Base-by-base conservation (phyloP, 2,888 invertebrate species). In the Sarcophaga variegata region DNA sequence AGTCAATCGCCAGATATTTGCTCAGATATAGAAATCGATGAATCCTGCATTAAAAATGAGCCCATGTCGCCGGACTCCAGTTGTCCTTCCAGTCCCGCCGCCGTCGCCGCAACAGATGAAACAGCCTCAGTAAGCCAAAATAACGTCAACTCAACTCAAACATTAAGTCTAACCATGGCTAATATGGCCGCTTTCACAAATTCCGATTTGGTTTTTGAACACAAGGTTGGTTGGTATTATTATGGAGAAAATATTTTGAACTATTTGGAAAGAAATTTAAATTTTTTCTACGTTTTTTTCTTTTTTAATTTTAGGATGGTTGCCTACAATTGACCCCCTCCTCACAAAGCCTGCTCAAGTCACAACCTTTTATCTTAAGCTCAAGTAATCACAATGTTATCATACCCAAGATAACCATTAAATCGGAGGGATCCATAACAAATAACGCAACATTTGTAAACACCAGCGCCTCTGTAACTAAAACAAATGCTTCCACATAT, bases 41-140 rank as follows among this genome's bases (percentile, higher is more conserved):
- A 93, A 85, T 90, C 93, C 79, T 91, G 91, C 89, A 96, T 97
- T 89, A 97, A 97, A 93, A 95, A 96, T 81, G 97, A 97, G 91
- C 97, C 97, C 78, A 94, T 96, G 90, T 97, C 97, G 86, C 96
- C 96, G 17, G 95, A 95, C 45, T 96, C 96, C 22, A 96, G 96
- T 86, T 96, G 96, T 92, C 96, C 96, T 47, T 95, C 96, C 77
- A 96, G 96, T 81, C 96, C 96, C 63, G 90, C 90, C 20, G 90
- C 90, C 69, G 89, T 94, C 71, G 75, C 78, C n/a, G 78, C 72
- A 3, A 37, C 66, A 4, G 89, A 37, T 10, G 37, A 37, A 37
- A 37, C 81, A 79, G 89, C 90, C 12, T 54, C 54, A 14, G 12
- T 54, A 54, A 54, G 17, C 54, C 12, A 54, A 14, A 54, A 54